A percentile compares a stretch with the other conserved stretches of the same genome.
phyloP scores from a whole-genome alignment of 2,797 vertebrate species.

The Platalea minor region DNA sequence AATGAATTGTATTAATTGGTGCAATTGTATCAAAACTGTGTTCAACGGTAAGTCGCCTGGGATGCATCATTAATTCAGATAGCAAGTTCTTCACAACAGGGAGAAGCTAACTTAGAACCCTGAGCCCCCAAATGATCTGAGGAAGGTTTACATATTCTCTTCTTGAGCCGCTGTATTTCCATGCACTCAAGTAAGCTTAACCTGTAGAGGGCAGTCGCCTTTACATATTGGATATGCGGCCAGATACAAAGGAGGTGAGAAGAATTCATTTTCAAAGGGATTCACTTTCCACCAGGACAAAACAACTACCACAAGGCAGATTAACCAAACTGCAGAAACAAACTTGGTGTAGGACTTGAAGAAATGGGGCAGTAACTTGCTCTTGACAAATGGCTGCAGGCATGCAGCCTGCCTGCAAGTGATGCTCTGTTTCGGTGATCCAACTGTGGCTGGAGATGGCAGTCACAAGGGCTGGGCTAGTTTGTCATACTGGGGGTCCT shows the following conservation, averaged over 20 bases:
- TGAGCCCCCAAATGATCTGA: neutral
- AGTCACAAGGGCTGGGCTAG: neutral
- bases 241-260: neutral
- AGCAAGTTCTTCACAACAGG: neutral
- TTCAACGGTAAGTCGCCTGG: neutral
- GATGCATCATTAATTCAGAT: neutral
- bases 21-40: neutral
- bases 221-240: neutral
- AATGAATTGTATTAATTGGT: neutral
- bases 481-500: neutral
- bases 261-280: neutral
- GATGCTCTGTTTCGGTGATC: neutral
- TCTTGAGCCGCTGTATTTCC: neutral
- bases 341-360: neutral
- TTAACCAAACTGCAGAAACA: neutral
- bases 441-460: neutral
- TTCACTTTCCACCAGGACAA: neutral
- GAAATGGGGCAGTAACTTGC: neutral
- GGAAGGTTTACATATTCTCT: neutral
- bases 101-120: neutral
- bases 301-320: neutral
- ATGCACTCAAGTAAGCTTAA: neutral
- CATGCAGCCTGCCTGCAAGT: neutral
- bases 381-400: neutral
- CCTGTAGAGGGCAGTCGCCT: neutral